phyloP scores from a whole-genome alignment of 2,888 invertebrate species.

The Macropis europaea region DNA sequence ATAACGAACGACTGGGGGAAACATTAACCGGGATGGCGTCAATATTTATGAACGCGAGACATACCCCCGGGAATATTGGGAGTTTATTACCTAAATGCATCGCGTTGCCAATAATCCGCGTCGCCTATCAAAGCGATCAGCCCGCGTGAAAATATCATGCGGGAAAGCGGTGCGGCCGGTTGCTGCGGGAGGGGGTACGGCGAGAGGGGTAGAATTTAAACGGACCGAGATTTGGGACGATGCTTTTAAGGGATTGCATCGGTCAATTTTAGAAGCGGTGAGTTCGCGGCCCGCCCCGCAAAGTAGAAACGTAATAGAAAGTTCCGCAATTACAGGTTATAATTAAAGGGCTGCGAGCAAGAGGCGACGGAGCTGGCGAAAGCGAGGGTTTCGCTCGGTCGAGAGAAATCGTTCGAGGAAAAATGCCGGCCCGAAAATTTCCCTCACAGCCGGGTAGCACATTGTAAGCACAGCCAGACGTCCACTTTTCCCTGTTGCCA shows the following conservation, averaged over 20 bases:
- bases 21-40: neutral
- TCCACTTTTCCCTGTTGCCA: neutral
- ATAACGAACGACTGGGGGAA: neutral
- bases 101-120: conserved; percentile 32
- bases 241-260: conserved; percentile 14
- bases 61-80: conserved; percentile 13
- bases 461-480: neutral
- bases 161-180: neutral
- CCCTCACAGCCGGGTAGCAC: neutral
- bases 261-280: conserved; percentile 18
- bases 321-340: conserved; percentile 52
- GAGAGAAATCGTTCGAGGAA: conserved; percentile 16
- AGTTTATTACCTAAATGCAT: conserved; percentile 35
- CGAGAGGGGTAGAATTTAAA: neutral
- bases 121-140: conserved; percentile 34
- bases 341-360: conserved; percentile 33
- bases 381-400: conserved; percentile 13
- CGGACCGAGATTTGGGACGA: neutral
- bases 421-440: conserved; percentile 8
- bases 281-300: conserved; percentile 9
- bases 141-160: conserved; percentile 15
- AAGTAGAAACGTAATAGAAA: conserved; percentile 45
- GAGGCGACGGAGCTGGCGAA: neutral
- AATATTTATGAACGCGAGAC: conserved; percentile 15
- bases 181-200: neutral